Evolutionary conservation across 2,888 invertebrate genomes (phyloP).

Genomic region (Torymus auratus): DNA sequence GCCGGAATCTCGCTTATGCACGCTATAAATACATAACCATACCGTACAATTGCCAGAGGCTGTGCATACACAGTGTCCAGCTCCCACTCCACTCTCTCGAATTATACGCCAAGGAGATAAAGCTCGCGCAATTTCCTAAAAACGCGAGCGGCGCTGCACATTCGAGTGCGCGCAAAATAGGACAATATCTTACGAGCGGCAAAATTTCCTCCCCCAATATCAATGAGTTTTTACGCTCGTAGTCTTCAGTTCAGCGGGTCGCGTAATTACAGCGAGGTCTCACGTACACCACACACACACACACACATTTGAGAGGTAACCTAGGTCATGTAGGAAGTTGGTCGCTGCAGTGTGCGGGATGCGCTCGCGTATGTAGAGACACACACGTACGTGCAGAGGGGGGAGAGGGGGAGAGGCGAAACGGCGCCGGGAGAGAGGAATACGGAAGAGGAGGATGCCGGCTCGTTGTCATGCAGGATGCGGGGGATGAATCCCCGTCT

Average conservation of each 20-base stretch:
- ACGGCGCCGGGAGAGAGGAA: background rate
- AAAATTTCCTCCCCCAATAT: slow-evolving; percentile 26
- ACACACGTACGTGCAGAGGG: background rate
- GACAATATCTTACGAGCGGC: background rate
- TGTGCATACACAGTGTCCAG: too few species aligned
- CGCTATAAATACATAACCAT: too few species aligned
- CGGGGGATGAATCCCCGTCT: slow-evolving; percentile 69
- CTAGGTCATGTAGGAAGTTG: background rate
- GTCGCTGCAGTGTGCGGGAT: background rate
- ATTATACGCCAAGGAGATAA: background rate
- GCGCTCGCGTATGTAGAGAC: background rate
- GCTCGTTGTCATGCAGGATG: slow-evolving; percentile 74
- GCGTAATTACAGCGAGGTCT: slow-evolving; percentile 13
- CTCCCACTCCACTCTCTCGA: background rate
- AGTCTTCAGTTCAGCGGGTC: slow-evolving; percentile 13
- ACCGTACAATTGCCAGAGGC: too few species aligned
- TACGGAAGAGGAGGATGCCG: slow-evolving; percentile 43
- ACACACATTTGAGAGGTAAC: background rate
- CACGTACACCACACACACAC: background rate
- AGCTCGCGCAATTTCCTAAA: slow-evolving; percentile 34
- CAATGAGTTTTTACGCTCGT: slow-evolving; percentile 35
- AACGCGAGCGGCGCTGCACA: too few species aligned
- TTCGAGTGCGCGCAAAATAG: too few species aligned
- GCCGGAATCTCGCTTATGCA: too few species aligned
- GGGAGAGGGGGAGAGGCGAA: slow-evolving; percentile 3